Evolutionary conservation across 2,113 vertebrate genomes (phyloP).

Genomic region (Struthidea cinerea): DNA sequence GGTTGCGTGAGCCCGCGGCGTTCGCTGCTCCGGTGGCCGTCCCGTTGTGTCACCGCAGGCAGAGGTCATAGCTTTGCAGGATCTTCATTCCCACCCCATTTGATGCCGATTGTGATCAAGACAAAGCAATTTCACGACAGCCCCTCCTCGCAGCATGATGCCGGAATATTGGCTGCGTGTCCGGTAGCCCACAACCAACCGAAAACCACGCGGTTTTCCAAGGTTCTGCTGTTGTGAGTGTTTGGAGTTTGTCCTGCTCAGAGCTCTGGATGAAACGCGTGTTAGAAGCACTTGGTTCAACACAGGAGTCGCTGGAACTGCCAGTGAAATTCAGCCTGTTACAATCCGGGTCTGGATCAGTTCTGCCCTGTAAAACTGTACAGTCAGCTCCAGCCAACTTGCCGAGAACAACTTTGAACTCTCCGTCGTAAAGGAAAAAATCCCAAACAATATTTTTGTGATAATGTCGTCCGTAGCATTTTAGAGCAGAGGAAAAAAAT

Average conservation of each 20-base stretch:
- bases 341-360: background rate
- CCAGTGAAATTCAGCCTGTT: background rate
- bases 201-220: background rate
- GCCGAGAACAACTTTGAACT: constrained; percentile 15
- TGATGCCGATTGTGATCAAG: background rate
- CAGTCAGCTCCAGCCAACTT: constrained; percentile 1
- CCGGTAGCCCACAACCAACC: constrained; percentile 37
- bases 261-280: background rate
- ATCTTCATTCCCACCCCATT: background rate
- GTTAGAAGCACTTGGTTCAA: background rate
- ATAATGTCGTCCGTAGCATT: constrained; percentile 74
- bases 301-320: background rate
- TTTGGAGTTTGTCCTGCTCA: background rate
- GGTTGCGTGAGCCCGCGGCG: background rate
- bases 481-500: constrained; percentile 77
- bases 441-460: constrained; percentile 68
- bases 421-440: constrained; percentile 54
- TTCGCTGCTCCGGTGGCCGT: background rate
- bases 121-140: background rate
- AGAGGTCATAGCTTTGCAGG: background rate
- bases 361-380: background rate
- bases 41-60: background rate
- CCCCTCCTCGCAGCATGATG: background rate
- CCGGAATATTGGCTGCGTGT: background rate
- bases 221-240: background rate